Evolutionary conservation across 1,140 invertebrate species (phyloP), one percentile per base, ranked within the genome.

Genomic region (Ips nitidus): DNA sequence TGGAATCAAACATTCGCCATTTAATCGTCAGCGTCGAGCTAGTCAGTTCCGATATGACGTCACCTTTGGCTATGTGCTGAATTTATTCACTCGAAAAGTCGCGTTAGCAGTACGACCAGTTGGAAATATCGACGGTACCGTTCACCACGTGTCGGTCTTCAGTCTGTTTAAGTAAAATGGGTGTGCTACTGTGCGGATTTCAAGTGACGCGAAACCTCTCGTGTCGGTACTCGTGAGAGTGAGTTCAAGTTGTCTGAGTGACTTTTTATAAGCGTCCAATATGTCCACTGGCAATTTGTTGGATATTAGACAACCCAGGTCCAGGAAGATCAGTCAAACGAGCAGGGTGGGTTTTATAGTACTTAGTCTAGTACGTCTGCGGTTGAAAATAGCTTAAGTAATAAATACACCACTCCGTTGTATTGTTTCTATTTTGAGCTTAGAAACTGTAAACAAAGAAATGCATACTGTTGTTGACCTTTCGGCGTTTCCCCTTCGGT

Each of bases 301-400:
- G 1, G 69, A 70, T 38, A 67, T 71, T 61, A 38, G 69, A 68
- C 74, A 73, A 61, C 74, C 75, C n/a, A 70, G 75, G 47, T 65
- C 70, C 50, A 71, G 65, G 45, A 74, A 75, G 53, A 77, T 70
- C 69, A 70, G 69, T 53, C 60, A 75, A 63, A 71, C 73, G 45
- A 76, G 75, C 67, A 73, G 74, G 71, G 74, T 75, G 71, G 56
- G 73, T 62, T 50, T 8, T 22, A 22, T 22, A 22, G 22, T 22
- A 22, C 22, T 22, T 22, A 22, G 22, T 22, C 22, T 22, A 22
- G 22, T 22, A 22, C 22, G 22, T 22, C 22, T 62, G 22, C 22
- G 22, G 22, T 22, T 22, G 22, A 22, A 22, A 22, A 22, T 22
- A 22, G 22, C 22, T 22, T 22, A 22, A 22, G 22, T 22, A 22